These are phyloP conservation scores for Pseudeuparius sepicola DNA, from an alignment of 2,888 invertebrate genomes.

Conservation along the genomic window DNA sequence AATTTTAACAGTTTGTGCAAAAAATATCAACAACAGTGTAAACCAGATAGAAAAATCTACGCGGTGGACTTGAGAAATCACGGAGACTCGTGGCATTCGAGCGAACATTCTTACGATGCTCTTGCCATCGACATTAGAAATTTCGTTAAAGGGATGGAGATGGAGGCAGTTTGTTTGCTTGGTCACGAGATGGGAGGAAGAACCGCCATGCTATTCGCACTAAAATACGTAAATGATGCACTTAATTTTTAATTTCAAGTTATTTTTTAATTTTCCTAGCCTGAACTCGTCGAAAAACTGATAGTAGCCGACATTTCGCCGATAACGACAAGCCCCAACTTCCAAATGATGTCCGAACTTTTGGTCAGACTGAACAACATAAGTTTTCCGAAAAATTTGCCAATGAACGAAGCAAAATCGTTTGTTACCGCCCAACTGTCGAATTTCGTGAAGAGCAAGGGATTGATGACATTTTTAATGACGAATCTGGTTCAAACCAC, in stretches of 20 bases:
- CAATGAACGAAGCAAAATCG: conserved; percentile 60
- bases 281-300: conserved; percentile 53
- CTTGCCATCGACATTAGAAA: conserved; percentile 65
- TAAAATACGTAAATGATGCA: conserved; percentile 50
- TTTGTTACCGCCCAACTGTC: conserved; percentile 54
- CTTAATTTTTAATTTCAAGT: conserved; percentile 4
- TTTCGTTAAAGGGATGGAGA: conserved; percentile 52
- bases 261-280: conserved; percentile 35
- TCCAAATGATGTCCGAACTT: conserved; percentile 50
- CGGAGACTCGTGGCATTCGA: conserved; percentile 80
- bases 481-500: conserved; percentile 59
- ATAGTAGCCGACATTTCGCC: conserved; percentile 69
- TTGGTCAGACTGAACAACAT: conserved; percentile 58
- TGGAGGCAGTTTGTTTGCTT: conserved; percentile 57
- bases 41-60: conserved; percentile 60
- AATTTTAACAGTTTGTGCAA: conserved; percentile 84
- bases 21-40: conserved; percentile 42
- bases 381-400: conserved; percentile 48
- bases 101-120: conserved; percentile 61
- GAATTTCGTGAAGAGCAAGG: conserved; percentile 45
- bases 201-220: conserved; percentile 73
- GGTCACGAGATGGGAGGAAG: conserved; percentile 98
- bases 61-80: conserved; percentile 89
- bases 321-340: conserved; percentile 48
- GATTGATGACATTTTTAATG: conserved; percentile 68